Conservation (phyloP, 2,797 vertebrate species). For the Naso thynnoides region DNA sequence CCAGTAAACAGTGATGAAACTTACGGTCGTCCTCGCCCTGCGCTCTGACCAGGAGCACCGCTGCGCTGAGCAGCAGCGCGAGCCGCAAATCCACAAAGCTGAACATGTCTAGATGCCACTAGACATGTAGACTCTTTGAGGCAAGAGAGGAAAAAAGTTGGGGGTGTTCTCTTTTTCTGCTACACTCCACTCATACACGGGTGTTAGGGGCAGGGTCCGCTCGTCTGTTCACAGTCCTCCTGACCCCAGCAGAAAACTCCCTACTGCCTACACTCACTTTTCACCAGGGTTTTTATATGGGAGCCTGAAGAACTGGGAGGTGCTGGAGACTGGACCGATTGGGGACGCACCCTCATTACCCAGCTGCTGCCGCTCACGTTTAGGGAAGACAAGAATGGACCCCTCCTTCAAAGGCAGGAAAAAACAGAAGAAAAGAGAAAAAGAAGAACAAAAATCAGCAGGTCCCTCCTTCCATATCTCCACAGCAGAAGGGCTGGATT, state of each 20-base stretch:
- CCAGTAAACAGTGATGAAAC: conserved; percentile 77
- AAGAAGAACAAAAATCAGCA: conserved; percentile 56
- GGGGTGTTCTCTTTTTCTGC: conserved; percentile 87
- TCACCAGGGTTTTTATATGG: conserved; percentile 91
- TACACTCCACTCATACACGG: conserved; percentile 96
- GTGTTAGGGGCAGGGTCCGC: conserved; percentile 87
- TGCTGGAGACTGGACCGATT: conserved; percentile 78
- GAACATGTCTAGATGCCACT: conserved; percentile 97
- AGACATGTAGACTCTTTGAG: conserved; percentile 99
- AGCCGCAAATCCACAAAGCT: conserved; percentile 99
- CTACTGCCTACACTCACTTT: conserved; percentile 93
- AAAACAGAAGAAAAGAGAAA: conserved; percentile 50
- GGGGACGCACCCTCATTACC: conserved; percentile 77
- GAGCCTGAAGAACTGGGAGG: conserved; percentile 84
- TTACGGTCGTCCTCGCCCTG: conserved; percentile 96
- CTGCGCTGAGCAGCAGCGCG: conserved; percentile 94
- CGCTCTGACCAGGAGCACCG: conserved; percentile 91
- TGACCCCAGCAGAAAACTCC: conserved; percentile 97
- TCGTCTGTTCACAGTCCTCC: conserved; percentile 85
- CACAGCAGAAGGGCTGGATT: conserved; percentile 63
- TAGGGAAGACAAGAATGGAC: conserved; percentile 80
- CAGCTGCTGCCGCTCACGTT: conserved; percentile 78
- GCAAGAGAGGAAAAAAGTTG: conserved; percentile 87
- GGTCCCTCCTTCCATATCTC: conserved; percentile 83
- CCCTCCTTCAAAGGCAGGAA: conserved; percentile 75